These are phyloP conservation scores for Drosophila neonasuta DNA, from an alignment of 2,888 invertebrate species.

Conservation along the genomic window DNA sequence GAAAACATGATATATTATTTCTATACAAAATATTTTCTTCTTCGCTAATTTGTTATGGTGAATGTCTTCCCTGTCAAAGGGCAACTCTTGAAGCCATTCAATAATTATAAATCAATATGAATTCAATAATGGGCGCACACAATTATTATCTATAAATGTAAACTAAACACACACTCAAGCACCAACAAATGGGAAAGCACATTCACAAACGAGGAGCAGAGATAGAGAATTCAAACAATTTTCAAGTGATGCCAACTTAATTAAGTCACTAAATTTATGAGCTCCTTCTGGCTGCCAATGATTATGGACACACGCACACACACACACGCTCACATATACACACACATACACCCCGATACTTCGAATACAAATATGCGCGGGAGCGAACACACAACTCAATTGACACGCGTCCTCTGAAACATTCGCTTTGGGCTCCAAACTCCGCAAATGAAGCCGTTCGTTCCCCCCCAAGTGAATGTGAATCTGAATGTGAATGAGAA, in stretches of 20 bases:
- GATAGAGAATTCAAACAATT: constrained; percentile 67
- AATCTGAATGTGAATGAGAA: constrained; percentile 17
- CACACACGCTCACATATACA: constrained; percentile 19
- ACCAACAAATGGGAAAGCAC: constrained; percentile 30
- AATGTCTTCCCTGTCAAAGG: background rate
- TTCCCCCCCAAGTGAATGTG: constrained; percentile 41
- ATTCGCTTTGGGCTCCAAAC: constrained; percentile 31
- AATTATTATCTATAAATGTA: constrained; percentile 70
- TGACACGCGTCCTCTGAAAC: constrained; percentile 68
- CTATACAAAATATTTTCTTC: background rate
- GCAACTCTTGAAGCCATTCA: constrained; percentile 34
- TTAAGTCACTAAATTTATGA: constrained; percentile 80
- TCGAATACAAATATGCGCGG: constrained; percentile 56
- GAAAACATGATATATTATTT: background rate
- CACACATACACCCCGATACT: constrained; percentile 20
- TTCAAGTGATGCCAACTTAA: constrained; percentile 78
- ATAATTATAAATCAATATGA: constrained; percentile 71
- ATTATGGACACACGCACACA: constrained; percentile 41
- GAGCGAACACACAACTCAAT: constrained; percentile 56
- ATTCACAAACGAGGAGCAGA: constrained; percentile 18
- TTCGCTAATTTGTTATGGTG: constrained; percentile 16
- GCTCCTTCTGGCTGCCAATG: constrained; percentile 58
- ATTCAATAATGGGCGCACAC: constrained; percentile 67
- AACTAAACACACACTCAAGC: constrained; percentile 38
- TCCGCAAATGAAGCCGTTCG: constrained; percentile 58